phyloP scores from a whole-genome alignment of 2,113 vertebrate species.

The Apteryx mantelli region DNA sequence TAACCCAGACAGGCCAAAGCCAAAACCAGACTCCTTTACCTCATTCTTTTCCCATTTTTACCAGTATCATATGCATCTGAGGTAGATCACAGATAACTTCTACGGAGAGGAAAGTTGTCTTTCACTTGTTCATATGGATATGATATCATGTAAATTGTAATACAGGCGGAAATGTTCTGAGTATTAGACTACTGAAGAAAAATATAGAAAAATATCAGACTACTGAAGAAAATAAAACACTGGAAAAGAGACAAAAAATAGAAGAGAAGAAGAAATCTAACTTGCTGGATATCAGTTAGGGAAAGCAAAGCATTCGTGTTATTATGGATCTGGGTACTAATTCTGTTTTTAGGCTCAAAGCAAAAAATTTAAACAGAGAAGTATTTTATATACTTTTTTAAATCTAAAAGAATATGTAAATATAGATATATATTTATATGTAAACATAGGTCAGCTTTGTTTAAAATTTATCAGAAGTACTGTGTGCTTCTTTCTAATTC shows the following conservation, averaged over 20 bases:
- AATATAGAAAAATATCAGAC: neutral
- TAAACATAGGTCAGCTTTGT: neutral
- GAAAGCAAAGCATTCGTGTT: neutral
- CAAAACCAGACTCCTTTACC: neutral
- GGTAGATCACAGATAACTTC: neutral
- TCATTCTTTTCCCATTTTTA: neutral
- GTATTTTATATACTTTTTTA: neutral
- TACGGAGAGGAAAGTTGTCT: neutral
- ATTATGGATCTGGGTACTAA: fast-evolving
- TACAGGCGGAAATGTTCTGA: neutral
- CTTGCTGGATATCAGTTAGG: neutral
- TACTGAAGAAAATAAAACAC: neutral
- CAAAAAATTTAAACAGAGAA: neutral
- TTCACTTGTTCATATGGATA: neutral
- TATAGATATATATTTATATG: neutral
- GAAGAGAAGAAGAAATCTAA: neutral
- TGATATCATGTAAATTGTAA: neutral
- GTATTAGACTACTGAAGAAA: neutral
- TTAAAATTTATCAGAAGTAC: constrained; percentile 16
- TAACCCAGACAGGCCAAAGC: neutral
- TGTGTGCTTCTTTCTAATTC: constrained; percentile 16
- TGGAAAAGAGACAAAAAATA: neutral
- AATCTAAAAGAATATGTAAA: neutral
- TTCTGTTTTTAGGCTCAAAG: neutral
- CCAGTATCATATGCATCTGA: neutral